Base-by-base conservation (phyloP, 2,113 vertebrate species). In the Antennarius striatus region DNA sequence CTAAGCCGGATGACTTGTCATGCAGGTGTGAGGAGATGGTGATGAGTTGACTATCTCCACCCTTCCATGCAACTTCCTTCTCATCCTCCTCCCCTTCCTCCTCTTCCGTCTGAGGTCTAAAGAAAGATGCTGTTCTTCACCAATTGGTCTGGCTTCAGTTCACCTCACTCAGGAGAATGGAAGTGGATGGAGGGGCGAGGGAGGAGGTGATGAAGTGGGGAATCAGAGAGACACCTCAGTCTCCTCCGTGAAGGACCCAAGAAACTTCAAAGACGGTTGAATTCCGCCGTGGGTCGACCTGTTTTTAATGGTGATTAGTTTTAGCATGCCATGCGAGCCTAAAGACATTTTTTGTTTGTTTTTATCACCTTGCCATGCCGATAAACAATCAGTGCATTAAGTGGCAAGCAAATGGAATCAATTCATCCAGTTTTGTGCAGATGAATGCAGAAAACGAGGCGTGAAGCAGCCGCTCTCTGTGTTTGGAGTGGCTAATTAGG, bases 361-460 rank as follows among this genome's bases (percentile, higher is more conserved):
- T 84, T 84, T 62, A 85, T 74, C 73, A 67, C 65, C 68, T 48
- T 45, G 62, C 69, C 57, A 71, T 66, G 86, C 86, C 88, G 86
- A 90, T 90, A 92, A 88, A 91, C 88, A 88, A 88, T 89, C 86
- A 88, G 82, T 45, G 73, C 84, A 88, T 90, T 90, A 91, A 88
- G 86, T 88, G 85, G 85, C 63, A 22, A 81, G 80, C 86, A 90
- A 92, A 91, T 90, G 83, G 88, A 88, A 90, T 90, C 84, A 89
- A 89, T 91, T 91, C 86, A 89, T 91, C 79, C 86, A 87, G 86
- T 84, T 91, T 90, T 91, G 86, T 66, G 71, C 85, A 87, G 83
- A 91, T 89, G 84, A 92, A 82, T 84, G 88, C 81, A 82, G 90
- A 90, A 89, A 92, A 89, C 81, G 89, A 89, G 90, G 85, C 86